These are phyloP conservation scores for Epinotia nisella DNA, from an alignment of 2,888 invertebrate genomes.

Conservation along the genomic window DNA sequence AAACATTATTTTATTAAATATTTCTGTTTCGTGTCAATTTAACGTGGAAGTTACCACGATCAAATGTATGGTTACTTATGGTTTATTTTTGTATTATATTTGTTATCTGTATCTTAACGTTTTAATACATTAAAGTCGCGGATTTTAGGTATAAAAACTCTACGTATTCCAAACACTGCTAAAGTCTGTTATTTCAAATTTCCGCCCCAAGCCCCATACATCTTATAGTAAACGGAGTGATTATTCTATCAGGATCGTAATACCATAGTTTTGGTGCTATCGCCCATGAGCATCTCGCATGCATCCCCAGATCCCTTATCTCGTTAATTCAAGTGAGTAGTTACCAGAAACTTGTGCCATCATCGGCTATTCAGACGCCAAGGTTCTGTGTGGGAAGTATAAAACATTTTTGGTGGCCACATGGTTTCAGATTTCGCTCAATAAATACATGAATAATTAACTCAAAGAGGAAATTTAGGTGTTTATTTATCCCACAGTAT, in stretches of 20 bases:
- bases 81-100: too few species aligned
- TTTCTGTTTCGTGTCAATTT: too few species aligned
- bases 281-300: slow-evolving; percentile 34
- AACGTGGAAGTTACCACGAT: too few species aligned
- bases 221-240: not conserved
- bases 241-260: slow-evolving; percentile 18
- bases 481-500: too few species aligned
- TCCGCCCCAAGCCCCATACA: not conserved
- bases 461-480: too few species aligned
- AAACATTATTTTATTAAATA: too few species aligned
- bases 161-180: not conserved
- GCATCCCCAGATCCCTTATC: slow-evolving; percentile 42
- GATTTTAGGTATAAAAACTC: not conserved
- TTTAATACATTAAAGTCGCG: too few species aligned
- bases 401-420: slow-evolving; percentile 6
- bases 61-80: too few species aligned
- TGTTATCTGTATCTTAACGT: too few species aligned
- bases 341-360: slow-evolving; percentile 41
- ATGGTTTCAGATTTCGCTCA: slow-evolving; percentile 7
- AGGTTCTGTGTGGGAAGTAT: slow-evolving; percentile 25
- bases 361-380: slow-evolving; percentile 34
- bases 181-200: not conserved
- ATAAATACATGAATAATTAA: not conserved
- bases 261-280: slow-evolving; percentile 23
- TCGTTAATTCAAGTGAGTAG: slow-evolving; percentile 44